Conservation (phyloP, 2,113 vertebrate genomes). For the Danio rerio region DNA sequence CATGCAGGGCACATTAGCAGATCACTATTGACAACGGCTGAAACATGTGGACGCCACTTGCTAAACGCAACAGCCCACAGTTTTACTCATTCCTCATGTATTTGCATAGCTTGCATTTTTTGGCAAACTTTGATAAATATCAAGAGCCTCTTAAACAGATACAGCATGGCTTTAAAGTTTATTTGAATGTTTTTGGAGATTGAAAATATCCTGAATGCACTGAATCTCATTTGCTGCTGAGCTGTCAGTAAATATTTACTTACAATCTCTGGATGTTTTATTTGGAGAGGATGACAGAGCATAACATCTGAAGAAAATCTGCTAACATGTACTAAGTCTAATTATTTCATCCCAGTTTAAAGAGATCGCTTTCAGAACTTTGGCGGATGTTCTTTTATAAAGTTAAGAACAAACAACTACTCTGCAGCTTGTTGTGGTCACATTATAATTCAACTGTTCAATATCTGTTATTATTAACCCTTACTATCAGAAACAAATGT, state of each 20-base stretch:
- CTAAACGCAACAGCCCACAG: conserved; percentile 20
- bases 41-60: conserved; percentile 53
- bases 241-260: neutral
- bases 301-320: neutral
- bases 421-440: too few species aligned
- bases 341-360: neutral
- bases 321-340: neutral
- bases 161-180: conserved; percentile 5
- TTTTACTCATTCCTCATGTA: conserved; percentile 23
- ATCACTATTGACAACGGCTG: conserved; percentile 47
- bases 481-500: too few species aligned
- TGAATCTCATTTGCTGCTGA: neutral
- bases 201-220: neutral
- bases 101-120: conserved; percentile 8
- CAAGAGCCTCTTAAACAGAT: neutral
- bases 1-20: conserved; percentile 59
- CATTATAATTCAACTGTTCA: too few species aligned
- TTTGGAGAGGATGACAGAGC: neutral
- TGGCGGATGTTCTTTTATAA: too few species aligned
- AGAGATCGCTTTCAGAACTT: too few species aligned
- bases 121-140: conserved; percentile 22
- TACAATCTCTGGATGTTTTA: neutral
- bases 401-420: too few species aligned
- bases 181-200: neutral
- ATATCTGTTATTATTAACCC: too few species aligned